Base-by-base conservation (phyloP, 2,113 vertebrate genomes). In the Anguilla japonica region DNA sequence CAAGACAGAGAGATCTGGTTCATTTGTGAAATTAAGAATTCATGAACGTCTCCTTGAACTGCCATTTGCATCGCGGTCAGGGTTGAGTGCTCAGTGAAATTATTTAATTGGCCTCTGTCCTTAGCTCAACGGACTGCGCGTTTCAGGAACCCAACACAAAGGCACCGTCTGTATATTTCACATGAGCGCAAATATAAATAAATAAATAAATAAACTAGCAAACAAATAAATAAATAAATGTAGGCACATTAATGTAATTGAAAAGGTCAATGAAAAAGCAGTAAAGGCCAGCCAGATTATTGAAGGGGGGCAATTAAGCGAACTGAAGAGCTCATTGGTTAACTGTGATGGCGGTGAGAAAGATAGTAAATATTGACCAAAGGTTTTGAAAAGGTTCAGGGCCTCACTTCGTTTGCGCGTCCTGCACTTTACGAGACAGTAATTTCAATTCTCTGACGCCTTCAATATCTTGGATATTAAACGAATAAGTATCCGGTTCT, bases 101-200 rank as follows among this genome's bases (percentile, higher is more conserved):
- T 92, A 89, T 94, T 95, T 95, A 95, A 95, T 95, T 95, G 94
- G 92, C 88, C 92, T 92, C 88, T 83, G 90, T 89, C 92, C 90
- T 93, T 91, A 60, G 89, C 92, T 90, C 89, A 90, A 91, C 92
- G 91, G 92, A 93, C 94, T 91, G 91, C 86, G 90, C 88, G 90
- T 85, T 79, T 86, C 85, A 88, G 87, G 67, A 90, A 87, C 5
- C 5, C 41, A 40, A 89, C 83, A 85, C 82, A 93, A 88, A 89
- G 93, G 89, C 81, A 63, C 43, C 43, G 84, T 80, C 83, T 89
- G 85, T 85, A 89, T 87, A 80, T 87, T 84, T 41, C 67, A 81
- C 43, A 85, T 39, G 39, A 83, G 8, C 43, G 8, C 43, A 46
- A 46, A 81, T 20, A 63, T 43, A 46, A 41, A 50, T 79, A 57